phyloP scores from a whole-genome alignment of 2,113 vertebrate species.

The Chinchilla lanigera region DNA sequence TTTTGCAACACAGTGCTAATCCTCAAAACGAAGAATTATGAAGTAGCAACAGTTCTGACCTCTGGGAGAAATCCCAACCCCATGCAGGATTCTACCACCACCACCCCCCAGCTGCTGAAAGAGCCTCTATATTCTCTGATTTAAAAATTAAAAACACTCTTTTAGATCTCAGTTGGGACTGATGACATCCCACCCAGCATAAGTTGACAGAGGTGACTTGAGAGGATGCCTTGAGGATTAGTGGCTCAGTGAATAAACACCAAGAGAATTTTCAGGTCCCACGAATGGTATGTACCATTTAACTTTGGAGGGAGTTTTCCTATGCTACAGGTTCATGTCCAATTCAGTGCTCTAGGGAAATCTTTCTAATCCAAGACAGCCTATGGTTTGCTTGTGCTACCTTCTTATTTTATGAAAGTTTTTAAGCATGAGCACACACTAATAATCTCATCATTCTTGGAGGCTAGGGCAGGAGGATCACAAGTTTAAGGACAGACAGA shows the following conservation, averaged over 20 bases:
- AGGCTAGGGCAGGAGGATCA: neutral
- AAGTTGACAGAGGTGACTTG: neutral
- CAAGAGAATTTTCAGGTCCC: neutral
- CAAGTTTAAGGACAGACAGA: neutral
- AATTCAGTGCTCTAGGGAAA: neutral
- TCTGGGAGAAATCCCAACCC: neutral
- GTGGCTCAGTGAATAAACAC: neutral
- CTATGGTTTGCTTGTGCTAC: neutral
- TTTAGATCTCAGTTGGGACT: neutral
- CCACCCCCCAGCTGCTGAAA: neutral
- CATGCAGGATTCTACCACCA: neutral
- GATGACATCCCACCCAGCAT: neutral
- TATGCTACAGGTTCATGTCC: neutral
- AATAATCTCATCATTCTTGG: neutral
- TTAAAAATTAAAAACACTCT: neutral
- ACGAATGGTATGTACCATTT: neutral
- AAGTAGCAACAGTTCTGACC: neutral
- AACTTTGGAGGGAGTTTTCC: neutral
- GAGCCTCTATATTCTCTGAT: neutral
- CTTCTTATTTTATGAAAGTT: neutral
- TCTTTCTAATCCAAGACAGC: neutral
- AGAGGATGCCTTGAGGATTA: neutral
- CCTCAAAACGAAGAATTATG: neutral
- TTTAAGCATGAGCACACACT: neutral
- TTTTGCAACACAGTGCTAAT: neutral